Conservation (phyloP, 2,113 vertebrate genomes). For the Recurvirostra avosetta region DNA sequence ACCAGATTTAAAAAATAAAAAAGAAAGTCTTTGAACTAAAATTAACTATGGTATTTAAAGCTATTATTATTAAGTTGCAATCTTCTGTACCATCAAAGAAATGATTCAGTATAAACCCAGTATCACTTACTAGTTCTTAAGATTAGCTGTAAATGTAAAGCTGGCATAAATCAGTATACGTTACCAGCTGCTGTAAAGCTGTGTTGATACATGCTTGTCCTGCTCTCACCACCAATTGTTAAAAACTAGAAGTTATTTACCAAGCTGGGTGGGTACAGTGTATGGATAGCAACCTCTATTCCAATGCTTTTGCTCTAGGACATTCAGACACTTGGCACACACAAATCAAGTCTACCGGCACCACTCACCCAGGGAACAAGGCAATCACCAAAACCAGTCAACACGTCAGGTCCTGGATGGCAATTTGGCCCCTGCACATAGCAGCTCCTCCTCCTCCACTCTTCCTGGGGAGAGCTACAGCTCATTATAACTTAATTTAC, state of each 20-base stretch:
- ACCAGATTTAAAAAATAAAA: background rate
- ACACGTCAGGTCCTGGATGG: background rate
- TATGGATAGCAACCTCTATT: background rate
- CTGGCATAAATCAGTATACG: background rate
- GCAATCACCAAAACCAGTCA: background rate
- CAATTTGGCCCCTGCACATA: background rate
- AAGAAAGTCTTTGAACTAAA: slow-evolving; percentile 18
- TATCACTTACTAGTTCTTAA: background rate
- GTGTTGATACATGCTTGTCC: background rate
- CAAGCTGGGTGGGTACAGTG: background rate
- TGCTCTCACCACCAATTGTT: background rate
- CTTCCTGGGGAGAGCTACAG: background rate
- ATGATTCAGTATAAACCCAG: background rate
- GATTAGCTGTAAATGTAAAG: background rate
- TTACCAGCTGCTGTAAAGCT: background rate
- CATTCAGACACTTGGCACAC: background rate
- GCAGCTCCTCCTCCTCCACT: background rate
- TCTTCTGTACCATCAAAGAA: background rate
- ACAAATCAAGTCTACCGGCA: background rate
- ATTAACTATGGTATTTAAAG: background rate
- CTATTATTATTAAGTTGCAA: background rate
- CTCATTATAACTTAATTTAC: background rate
- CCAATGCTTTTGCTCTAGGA: background rate
- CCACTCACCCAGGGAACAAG: background rate
- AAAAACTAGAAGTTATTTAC: background rate